Evolutionary conservation across 2,113 vertebrate genomes (phyloP).

Genomic region (Platichthys flesus): DNA sequence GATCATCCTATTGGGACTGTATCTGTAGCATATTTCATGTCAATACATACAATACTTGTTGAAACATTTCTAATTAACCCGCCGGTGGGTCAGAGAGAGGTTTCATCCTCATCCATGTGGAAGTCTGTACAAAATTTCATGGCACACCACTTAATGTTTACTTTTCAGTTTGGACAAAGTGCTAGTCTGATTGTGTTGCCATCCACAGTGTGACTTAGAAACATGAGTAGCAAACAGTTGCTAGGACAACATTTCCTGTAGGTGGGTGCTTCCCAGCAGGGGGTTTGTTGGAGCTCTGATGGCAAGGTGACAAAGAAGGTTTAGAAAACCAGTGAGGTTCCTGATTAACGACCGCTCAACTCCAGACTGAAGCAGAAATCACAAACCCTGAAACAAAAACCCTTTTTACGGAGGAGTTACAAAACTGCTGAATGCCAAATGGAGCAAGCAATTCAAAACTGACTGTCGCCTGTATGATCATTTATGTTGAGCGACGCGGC

Average conservation of each 20-base stretch:
- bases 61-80: neutral
- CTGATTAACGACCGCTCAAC: neutral
- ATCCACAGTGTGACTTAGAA: neutral
- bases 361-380: neutral
- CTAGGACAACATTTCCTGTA: slow-evolving; percentile 29
- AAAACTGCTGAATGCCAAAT: neutral
- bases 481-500: neutral
- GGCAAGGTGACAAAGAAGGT: neutral
- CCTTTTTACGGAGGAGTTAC: neutral
- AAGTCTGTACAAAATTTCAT: no score
- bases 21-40: neutral
- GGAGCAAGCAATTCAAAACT: neutral
- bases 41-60: neutral
- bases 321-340: neutral
- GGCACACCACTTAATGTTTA: neutral
- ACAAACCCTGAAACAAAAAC: neutral
- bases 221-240: neutral
- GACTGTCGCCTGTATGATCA: neutral
- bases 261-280: neutral
- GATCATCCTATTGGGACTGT: neutral
- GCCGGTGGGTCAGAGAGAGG: neutral
- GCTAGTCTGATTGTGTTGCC: no score
- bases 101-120: neutral
- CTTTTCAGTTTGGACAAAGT: neutral
- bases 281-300: slow-evolving; percentile 9